Conservation (phyloP, 2,113 vertebrate genomes). For the Eleginops maclovinus region DNA sequence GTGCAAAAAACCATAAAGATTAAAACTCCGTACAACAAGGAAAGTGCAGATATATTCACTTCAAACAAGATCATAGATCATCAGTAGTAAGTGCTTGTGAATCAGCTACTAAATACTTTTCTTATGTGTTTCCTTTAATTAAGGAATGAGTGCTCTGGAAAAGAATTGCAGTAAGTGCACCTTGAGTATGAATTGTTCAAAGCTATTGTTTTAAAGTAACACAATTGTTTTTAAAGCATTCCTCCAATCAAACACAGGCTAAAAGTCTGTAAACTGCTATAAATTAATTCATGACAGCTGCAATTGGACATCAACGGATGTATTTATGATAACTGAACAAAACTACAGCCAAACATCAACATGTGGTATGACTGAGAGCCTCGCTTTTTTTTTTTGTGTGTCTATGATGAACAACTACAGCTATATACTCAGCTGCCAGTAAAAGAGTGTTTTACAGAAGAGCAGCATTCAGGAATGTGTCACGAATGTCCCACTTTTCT, state of each 20-base stretch:
- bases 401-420: too few species aligned
- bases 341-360: background rate
- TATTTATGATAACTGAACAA: background rate
- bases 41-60: too few species aligned
- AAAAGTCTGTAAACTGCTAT: background rate
- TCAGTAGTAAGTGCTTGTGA: too few species aligned
- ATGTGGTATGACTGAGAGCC: background rate
- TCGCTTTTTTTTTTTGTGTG: background rate
- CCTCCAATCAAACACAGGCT: background rate
- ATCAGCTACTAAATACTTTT: too few species aligned
- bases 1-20: too few species aligned
- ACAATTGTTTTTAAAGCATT: too few species aligned
- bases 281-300: background rate
- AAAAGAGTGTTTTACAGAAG: background rate
- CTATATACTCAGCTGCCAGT: background rate
- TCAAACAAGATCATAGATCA: too few species aligned
- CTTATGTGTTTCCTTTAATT: background rate
- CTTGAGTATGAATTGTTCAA: background rate
- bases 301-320: background rate
- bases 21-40: too few species aligned
- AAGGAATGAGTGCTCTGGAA: background rate
- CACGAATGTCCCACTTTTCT: constrained; percentile 9
- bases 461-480: too few species aligned
- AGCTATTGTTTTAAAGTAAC: background rate
- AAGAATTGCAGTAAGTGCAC: background rate